A percentile compares a stretch with the other conserved stretches of the same genome.
Conservation (phyloP, 2,888 invertebrate species). For the Dioctria rufipes region DNA sequence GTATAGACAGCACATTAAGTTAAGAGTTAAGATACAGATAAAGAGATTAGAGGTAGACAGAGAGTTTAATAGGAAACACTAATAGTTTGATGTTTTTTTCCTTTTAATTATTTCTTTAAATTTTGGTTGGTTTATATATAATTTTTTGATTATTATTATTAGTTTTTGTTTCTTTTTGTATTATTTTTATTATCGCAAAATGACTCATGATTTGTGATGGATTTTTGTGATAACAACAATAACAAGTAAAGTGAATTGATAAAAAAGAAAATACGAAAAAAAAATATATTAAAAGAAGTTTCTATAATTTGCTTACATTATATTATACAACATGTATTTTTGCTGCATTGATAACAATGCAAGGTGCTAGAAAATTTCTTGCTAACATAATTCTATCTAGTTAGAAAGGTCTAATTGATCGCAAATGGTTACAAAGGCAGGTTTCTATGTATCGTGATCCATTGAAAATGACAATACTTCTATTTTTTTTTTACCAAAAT, state of each 20-base stretch:
- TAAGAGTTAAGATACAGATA: conserved; percentile 23
- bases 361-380: no score
- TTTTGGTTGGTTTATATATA: conserved; percentile 44
- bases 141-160: background rate
- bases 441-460: no score
- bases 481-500: no score
- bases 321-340: no score
- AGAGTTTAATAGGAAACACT: conserved; percentile 32
- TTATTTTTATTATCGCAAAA: conserved; percentile 52
- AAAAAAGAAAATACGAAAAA: background rate
- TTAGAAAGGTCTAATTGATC: no score
- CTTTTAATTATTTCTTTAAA: conserved; percentile 28
- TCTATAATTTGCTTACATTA: background rate
- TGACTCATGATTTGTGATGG: conserved; percentile 11
- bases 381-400: no score
- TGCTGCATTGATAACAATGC: no score
- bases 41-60: conserved; percentile 12
- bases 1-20: conserved; percentile 39
- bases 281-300: conserved; percentile 9
- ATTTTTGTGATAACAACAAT: background rate
- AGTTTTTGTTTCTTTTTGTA: conserved; percentile 2
- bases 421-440: no score
- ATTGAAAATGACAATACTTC: no score
- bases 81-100: conserved; percentile 27
- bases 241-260: background rate